phyloP scores from a whole-genome alignment of 1,140 invertebrate genomes.

The Dolichoris vasculosae region DNA sequence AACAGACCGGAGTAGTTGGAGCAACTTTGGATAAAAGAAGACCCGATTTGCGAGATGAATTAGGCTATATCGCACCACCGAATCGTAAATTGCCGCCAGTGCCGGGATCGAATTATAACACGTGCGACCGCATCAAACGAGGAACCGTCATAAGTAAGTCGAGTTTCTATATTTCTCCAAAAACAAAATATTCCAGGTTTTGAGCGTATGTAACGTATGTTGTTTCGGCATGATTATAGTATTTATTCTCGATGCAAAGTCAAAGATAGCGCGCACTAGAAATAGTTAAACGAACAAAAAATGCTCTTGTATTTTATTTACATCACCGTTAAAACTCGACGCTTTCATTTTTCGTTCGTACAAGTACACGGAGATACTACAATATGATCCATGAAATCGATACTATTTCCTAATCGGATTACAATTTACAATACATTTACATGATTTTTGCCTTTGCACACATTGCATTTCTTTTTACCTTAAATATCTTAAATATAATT shows the following conservation, averaged over 20 bases:
- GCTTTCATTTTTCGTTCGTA: too few species aligned
- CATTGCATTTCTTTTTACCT: background rate
- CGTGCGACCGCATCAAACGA: constrained; percentile 93
- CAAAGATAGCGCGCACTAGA: constrained; percentile 5
- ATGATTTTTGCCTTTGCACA: constrained; percentile 36
- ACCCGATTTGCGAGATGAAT: constrained; percentile 88
- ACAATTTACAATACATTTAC: background rate
- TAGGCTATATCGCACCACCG: constrained; percentile 93
- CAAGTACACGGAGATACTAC: too few species aligned
- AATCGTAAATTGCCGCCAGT: constrained; percentile 93
- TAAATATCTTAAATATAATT: background rate
- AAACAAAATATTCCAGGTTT: constrained; percentile 25
- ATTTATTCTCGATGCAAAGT: constrained; percentile 13
- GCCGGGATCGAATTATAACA: constrained; percentile 93
- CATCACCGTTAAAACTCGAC: too few species aligned
- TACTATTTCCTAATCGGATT: too few species aligned
- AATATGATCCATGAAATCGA: too few species aligned
- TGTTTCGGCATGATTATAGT: constrained; percentile 35
- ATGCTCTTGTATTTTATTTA: too few species aligned
- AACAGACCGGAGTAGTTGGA: constrained; percentile 83
- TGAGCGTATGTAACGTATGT: constrained; percentile 33
- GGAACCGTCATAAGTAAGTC: constrained; percentile 92
- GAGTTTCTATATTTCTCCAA: background rate
- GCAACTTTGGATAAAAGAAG: constrained; percentile 90
- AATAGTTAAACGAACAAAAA: background rate